Percentiles rank a stretch among this genome's conserved stretches.
phyloP scores from a whole-genome alignment of 2,888 invertebrate genomes.

The Scotopteryx bipunctaria region DNA sequence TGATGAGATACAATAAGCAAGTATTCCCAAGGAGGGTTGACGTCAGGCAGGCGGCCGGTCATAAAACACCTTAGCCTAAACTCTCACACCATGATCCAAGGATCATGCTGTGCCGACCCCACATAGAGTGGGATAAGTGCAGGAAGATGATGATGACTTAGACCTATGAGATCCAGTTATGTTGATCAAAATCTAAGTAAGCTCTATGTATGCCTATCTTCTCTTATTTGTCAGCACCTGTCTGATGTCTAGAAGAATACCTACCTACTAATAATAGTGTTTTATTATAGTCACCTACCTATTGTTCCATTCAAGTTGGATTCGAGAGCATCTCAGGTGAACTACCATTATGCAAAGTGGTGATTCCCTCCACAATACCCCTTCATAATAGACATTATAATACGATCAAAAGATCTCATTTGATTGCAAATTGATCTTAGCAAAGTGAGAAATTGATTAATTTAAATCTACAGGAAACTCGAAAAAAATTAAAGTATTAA shows the following conservation, averaged over 20 bases:
- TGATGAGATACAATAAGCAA: no score
- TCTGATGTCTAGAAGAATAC: background rate
- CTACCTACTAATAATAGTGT: background rate
- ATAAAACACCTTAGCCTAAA: no score
- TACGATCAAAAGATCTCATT: constrained; percentile 39
- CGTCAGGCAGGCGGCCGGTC: no score
- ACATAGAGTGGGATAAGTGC: no score
- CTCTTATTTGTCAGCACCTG: background rate
- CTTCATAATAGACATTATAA: constrained; percentile 12
- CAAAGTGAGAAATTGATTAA: constrained; percentile 23
- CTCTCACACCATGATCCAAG: no score
- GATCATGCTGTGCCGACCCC: no score
- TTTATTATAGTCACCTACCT: constrained; percentile 10
- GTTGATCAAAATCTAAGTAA: no score
- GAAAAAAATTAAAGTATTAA: background rate
- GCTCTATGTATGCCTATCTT: no score
- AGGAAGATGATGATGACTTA: no score
- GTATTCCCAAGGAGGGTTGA: no score
- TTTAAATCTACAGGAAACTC: background rate
- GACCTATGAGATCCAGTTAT: no score
- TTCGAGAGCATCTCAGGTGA: constrained; percentile 38
- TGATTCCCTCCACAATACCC: constrained; percentile 32
- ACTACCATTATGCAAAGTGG: constrained; percentile 39
- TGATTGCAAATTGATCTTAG: constrained; percentile 39
- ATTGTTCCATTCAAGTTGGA: constrained; percentile 37